These are phyloP conservation scores for Dascillus cervinus DNA, from an alignment of 2,888 invertebrate species.

Conservation along the genomic window DNA sequence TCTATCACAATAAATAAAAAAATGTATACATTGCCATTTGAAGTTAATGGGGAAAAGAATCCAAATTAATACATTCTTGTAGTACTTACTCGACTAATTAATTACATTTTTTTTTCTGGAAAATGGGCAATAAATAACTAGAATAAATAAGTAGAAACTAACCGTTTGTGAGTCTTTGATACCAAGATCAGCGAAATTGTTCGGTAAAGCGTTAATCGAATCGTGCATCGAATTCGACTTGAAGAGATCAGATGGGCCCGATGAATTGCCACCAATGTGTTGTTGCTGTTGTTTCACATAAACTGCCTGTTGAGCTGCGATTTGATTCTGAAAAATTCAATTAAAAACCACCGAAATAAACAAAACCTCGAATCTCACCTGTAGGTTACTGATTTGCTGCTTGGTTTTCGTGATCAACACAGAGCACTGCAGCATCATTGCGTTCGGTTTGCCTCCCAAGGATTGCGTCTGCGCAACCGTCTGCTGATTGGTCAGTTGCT, in stretches of 20 bases:
- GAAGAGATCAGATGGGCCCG: constrained; percentile 43
- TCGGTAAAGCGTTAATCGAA: constrained; percentile 67
- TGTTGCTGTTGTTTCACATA: constrained; percentile 76
- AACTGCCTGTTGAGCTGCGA: constrained; percentile 86
- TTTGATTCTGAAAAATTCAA: constrained; percentile 62
- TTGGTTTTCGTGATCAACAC: constrained; percentile 89
- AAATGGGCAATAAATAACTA: too few species aligned
- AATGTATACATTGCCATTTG: too few species aligned
- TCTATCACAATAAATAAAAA: too few species aligned
- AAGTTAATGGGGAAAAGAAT: too few species aligned
- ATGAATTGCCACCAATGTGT: constrained; percentile 36
- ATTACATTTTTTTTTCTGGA: too few species aligned
- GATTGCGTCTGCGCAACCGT: constrained; percentile 31
- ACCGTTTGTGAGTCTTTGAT: constrained; percentile 69
- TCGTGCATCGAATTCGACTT: constrained; percentile 60
- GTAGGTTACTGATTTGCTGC: constrained; percentile 84
- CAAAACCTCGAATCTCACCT: constrained; percentile 43
- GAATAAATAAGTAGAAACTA: too few species aligned
- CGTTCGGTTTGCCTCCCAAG: constrained; percentile 33
- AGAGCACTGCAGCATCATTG: constrained; percentile 62
- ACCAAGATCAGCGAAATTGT: constrained; percentile 71
- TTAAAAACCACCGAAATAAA: neutral
- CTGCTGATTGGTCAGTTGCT: constrained; percentile 54
- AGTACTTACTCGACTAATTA: too few species aligned
- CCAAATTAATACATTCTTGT: too few species aligned